phyloP scores from a whole-genome alignment of 2,888 invertebrate species.

The Liopterus haemorrhoidalis region DNA sequence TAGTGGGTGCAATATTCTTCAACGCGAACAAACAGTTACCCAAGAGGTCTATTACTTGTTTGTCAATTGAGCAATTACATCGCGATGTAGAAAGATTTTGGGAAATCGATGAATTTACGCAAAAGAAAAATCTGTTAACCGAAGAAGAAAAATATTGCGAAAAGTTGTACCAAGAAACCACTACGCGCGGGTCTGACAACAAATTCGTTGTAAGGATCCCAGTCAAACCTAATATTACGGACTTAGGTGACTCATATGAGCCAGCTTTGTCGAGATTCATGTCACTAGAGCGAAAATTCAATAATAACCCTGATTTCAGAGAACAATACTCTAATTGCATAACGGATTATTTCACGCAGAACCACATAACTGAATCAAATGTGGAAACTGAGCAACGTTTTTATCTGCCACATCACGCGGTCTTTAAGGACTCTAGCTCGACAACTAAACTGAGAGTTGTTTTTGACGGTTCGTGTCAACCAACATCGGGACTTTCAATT shows the following conservation, averaged over 20 bases:
- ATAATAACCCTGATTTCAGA: neutral
- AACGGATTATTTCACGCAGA: neutral
- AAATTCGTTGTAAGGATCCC: neutral
- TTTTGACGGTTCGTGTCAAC: conserved; percentile 2
- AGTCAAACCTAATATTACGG: neutral
- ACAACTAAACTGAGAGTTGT: conserved; percentile 7
- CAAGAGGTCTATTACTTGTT: neutral
- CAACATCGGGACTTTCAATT: neutral
- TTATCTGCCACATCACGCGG: conserved; percentile 16
- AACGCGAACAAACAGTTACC: no score
- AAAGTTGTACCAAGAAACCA: neutral
- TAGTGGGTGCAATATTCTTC: neutral
- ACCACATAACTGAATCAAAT: neutral
- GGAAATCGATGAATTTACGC: neutral
- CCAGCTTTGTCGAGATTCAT: neutral
- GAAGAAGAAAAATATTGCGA: neutral
- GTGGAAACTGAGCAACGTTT: conserved; percentile 1
- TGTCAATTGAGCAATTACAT: neutral
- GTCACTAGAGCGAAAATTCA: neutral
- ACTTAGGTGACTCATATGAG: neutral
- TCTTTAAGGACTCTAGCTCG: neutral
- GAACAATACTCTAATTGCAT: neutral
- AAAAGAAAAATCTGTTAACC: neutral
- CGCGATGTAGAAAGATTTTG: neutral
- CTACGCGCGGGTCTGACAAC: neutral